Evolutionary conservation across 2,797 vertebrate genomes (phyloP).

Genomic region (Centropyge bicolor): DNA sequence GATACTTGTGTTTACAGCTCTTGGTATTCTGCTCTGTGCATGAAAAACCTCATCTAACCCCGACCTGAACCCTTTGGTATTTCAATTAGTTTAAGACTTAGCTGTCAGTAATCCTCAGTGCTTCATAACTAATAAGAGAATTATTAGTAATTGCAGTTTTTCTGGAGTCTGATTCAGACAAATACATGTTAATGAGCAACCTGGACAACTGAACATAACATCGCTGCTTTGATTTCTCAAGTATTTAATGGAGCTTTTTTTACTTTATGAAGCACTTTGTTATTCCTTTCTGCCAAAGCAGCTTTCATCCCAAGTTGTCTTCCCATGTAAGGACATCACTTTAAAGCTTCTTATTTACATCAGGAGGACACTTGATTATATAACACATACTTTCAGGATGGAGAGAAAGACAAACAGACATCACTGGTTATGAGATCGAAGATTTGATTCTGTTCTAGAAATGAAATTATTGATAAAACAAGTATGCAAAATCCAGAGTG

Average conservation of each 20-base stretch:
- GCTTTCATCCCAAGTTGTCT: constrained; percentile 27
- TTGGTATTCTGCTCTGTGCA: not conserved
- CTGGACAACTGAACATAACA: not conserved
- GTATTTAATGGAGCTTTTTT: not conserved
- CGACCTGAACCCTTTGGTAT: not conserved
- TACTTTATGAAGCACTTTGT: not conserved
- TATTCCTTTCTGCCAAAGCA: constrained; percentile 21
- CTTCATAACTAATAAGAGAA: not conserved
- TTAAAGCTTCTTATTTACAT: constrained; percentile 22
- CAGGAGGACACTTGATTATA: constrained; percentile 10
- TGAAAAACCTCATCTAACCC: not conserved
- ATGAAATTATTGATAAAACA: not conserved
- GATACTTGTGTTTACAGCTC: not conserved
- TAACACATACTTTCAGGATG: constrained; percentile 6
- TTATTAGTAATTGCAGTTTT: not conserved
- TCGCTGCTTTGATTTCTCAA: constrained; percentile 7
- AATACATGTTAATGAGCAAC: not conserved
- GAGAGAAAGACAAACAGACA: not conserved
- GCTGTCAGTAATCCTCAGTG: not conserved
- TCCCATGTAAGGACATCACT: not conserved
- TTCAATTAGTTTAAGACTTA: not conserved
- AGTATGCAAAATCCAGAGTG: not conserved
- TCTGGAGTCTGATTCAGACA: not conserved
- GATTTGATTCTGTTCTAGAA: not conserved
- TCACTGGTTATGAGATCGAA: not conserved